Evolutionary conservation across 2,113 vertebrate species (phyloP).

Genomic region (Steatornis caripensis): DNA sequence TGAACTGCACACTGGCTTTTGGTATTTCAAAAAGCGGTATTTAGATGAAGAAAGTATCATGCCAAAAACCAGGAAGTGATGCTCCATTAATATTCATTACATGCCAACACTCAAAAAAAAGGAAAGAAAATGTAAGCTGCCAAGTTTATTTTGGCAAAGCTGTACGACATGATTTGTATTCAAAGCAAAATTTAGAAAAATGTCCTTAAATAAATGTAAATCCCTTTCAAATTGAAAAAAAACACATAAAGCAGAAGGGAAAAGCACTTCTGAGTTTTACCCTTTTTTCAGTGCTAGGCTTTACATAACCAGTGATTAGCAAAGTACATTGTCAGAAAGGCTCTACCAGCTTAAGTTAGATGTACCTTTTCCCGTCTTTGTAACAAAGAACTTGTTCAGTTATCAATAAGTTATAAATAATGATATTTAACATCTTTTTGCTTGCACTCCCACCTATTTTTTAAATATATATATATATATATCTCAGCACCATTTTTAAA

Average conservation of each 20-base stretch:
- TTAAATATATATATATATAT: too few relatives aligned
- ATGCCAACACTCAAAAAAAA: slow-evolving; percentile 45
- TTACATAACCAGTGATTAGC: neutral
- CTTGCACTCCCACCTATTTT: neutral
- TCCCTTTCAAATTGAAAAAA: slow-evolving; percentile 38
- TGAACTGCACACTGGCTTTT: neutral
- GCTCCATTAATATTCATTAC: slow-evolving; percentile 57
- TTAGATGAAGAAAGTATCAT: slow-evolving; percentile 57
- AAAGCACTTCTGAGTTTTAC: neutral
- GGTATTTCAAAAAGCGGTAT: slow-evolving; percentile 33
- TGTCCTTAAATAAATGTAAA: slow-evolving; percentile 53
- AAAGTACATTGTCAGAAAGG: neutral
- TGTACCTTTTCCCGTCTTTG: neutral
- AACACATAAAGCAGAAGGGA: neutral
- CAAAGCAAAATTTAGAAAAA: slow-evolving; percentile 51
- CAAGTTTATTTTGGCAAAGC: slow-evolving; percentile 64
- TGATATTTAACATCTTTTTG: neutral
- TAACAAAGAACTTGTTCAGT: neutral
- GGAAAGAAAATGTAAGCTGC: slow-evolving; percentile 35
- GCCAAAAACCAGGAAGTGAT: slow-evolving; percentile 54
- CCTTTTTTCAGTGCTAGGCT: neutral
- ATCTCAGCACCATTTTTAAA: neutral
- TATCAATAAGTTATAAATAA: neutral
- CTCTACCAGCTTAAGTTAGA: neutral
- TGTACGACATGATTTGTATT: slow-evolving; percentile 53